Evolutionary conservation across 2,113 vertebrate genomes (phyloP).

Genomic region (Strix aluco): DNA sequence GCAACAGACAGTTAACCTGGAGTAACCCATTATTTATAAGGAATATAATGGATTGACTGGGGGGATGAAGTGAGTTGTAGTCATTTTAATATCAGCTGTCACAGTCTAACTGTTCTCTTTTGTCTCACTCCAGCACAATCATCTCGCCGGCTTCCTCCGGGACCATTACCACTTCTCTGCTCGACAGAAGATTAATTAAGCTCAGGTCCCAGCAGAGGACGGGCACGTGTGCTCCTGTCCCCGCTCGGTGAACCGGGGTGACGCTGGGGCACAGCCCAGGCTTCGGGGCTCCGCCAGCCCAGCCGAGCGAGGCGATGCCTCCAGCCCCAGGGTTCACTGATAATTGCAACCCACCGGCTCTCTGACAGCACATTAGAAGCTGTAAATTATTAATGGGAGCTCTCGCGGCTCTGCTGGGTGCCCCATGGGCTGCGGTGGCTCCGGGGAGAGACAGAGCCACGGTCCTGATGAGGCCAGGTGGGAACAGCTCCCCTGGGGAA

Average conservation of each 20-base stretch:
- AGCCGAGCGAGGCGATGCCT: background rate
- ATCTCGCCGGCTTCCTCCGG: constrained; percentile 46
- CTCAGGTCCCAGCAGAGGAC: background rate
- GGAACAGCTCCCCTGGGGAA: background rate
- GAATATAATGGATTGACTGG: constrained; percentile 59
- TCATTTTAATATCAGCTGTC: constrained; percentile 77
- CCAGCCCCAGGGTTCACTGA: background rate
- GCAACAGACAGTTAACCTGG: constrained; percentile 79
- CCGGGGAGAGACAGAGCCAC: accelerated
- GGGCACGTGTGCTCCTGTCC: background rate
- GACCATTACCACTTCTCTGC: constrained; percentile 25
- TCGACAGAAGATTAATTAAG: constrained; percentile 70
- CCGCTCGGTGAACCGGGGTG: background rate
- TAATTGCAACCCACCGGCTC: background rate
- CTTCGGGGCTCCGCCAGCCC: background rate
- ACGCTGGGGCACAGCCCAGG: background rate
- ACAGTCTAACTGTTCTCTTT: constrained; percentile 68
- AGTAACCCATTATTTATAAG: constrained; percentile 77
- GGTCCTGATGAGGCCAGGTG: accelerated
- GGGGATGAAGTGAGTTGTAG: constrained; percentile 68
- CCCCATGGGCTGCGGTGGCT: background rate
- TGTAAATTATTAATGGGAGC: background rate
- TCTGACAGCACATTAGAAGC: background rate
- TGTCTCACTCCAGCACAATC: constrained; percentile 59
- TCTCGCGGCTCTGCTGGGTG: accelerated